These are phyloP conservation scores for Abscondita cerata DNA, from an alignment of 2,888 invertebrate species.

Conservation along the genomic window DNA sequence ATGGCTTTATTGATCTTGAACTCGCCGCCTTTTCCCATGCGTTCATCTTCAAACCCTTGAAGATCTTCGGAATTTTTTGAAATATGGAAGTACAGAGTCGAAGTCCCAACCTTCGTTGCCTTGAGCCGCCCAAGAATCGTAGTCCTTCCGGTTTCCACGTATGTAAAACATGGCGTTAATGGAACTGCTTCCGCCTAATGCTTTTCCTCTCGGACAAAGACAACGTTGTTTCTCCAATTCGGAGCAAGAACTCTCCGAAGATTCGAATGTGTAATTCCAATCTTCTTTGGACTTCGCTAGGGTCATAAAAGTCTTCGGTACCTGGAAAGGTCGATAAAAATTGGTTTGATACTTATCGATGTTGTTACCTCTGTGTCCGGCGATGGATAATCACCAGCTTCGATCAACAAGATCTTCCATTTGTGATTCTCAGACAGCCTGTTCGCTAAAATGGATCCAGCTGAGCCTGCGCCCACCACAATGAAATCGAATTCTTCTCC, in stretches of 20 bases:
- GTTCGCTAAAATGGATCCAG: slow-evolving; percentile 61
- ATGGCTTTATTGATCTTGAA: slow-evolving; percentile 5
- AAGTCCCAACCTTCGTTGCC: slow-evolving; percentile 81
- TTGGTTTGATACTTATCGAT: background rate
- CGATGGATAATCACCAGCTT: slow-evolving; percentile 52
- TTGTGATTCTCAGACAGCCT: slow-evolving; percentile 55
- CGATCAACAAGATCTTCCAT: slow-evolving; percentile 54
- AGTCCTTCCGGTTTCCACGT: slow-evolving; percentile 82
- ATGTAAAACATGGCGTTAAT: slow-evolving; percentile 88
- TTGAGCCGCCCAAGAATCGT: slow-evolving; percentile 79
- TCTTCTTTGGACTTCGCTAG: slow-evolving; percentile 46
- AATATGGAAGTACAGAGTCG: slow-evolving; percentile 79
- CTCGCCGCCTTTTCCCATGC: slow-evolving; percentile 32
- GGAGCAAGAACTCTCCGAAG: slow-evolving; percentile 43
- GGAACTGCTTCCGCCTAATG: slow-evolving; percentile 80
- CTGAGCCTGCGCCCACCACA: slow-evolving; percentile 61
- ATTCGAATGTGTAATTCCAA: slow-evolving; percentile 60
- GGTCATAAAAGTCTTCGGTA: slow-evolving; percentile 49
- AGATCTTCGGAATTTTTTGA: slow-evolving; percentile 85
- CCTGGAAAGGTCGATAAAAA: slow-evolving; percentile 28
- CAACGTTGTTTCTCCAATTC: slow-evolving; percentile 74
- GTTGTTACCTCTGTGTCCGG: slow-evolving; percentile 65
- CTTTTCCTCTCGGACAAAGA: slow-evolving; percentile 67
- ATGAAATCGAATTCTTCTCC: slow-evolving; percentile 66
- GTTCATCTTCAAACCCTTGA: slow-evolving; percentile 25